Base-by-base conservation (phyloP, 2,888 invertebrate genomes). In the Beris morrisii region DNA sequence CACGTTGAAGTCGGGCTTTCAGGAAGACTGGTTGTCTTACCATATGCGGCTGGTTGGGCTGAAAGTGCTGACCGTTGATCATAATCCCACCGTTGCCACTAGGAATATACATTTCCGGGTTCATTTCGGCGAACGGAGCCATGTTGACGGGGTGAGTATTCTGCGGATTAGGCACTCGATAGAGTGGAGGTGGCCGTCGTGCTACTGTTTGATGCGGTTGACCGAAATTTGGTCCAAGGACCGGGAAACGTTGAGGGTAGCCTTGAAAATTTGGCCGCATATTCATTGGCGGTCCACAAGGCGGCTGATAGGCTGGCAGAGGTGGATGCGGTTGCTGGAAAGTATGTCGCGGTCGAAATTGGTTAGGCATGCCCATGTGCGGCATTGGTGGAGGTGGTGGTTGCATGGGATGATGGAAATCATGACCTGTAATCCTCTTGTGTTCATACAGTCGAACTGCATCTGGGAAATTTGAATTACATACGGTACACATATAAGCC, bases 381-480 rank as follows among this genome's bases (percentile, higher is more conserved):
- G 67, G 54, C 32, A 59, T 59, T 6, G 61, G 61, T 15, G 50
- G 53, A 4, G 65, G 65, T 7, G 68, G 58, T 15, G 71, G 73
- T 12, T 68, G 70, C 56, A 71, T 68, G 4, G 70, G 61, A 44
- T 69, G 69, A 13, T 66, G 70, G 46, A 71, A 66, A 55, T 73
- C 71, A 66, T 75, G 74, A 4, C 73, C 73, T 6, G 73, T 73
- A 0, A 72, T 61, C 22, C 72, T 72, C 48, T 74, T 72, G 67
- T 78, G 78, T 43, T 75, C 75, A 58, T 74, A 74, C 12, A 78
- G 66, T 22, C 72, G 72, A 12, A 72, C 69, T 4, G 71, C 71
- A 56, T 75, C 74, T 0, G 73, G 69, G 57, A 73, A 75, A 48
- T 82, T 82, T 7, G 80, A 78, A 22, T 81, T 77, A 70, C 83